Conservation (phyloP, 2,113 vertebrate species). For the Telmatochromis brachygnathus region DNA sequence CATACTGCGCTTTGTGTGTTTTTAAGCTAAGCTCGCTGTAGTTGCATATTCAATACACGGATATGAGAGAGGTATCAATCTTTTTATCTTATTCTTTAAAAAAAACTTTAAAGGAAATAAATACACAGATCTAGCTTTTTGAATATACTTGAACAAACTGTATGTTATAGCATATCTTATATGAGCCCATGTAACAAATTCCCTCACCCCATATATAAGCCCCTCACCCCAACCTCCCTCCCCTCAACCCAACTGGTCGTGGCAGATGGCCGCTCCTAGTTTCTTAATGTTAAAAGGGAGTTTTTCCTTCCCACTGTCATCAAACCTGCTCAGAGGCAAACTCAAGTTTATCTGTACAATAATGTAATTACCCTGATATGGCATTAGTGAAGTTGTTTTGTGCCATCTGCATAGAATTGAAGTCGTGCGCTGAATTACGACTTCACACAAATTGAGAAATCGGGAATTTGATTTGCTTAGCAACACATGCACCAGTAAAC, state of each 20-base stretch:
- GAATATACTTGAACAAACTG: not conserved
- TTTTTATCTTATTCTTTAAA: not conserved
- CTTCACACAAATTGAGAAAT: not conserved
- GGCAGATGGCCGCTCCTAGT: not conserved
- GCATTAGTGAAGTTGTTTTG: not conserved
- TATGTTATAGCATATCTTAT: not conserved
- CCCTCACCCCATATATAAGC: not conserved
- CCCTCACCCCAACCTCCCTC: not conserved
- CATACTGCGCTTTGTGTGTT: not conserved
- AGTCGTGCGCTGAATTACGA: not conserved
- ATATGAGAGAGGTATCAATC: not conserved
- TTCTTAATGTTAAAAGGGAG: not conserved
- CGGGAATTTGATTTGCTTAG: rapidly evolving
- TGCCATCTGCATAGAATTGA: not conserved
- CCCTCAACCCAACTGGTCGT: not conserved
- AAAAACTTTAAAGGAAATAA: not conserved
- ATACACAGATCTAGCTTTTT: not conserved
- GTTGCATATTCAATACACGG: not conserved
- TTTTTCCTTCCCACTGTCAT: not conserved
- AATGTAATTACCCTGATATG: not conserved
- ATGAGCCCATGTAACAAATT: not conserved
- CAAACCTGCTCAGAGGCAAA: not conserved
- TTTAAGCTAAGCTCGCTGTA: not conserved
- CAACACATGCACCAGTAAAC: not conserved
- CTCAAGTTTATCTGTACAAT: not conserved